Base-by-base conservation (phyloP, 2,888 invertebrate species). In the Dorcus hopei region DNA sequence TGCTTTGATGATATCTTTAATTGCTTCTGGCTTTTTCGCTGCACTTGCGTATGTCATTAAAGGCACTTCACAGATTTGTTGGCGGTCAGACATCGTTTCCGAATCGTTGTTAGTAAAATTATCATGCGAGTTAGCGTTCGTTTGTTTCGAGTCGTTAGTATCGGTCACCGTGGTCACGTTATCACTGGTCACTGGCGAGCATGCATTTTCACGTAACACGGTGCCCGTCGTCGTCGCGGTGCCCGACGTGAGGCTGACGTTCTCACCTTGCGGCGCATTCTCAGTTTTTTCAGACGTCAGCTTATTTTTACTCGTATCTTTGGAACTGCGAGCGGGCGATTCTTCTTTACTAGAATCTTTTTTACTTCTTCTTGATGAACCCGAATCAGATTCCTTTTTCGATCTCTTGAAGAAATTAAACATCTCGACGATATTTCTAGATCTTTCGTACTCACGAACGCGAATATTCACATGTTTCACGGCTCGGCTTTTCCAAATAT, bases 301-400 rank as follows among this genome's bases (percentile, higher is more conserved):
- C 68, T 68, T 75, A 75, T 76, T 75, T 75, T 75, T 75, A 74
- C 70, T 68, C 70, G 67, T 69, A 62, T 71, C 70, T 66, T 68
- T 67, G 50, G 51, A 54, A 65, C 64, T 66, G 61, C 57, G 51
- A 23, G 60, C 57, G 19, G 56, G 50, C 40, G 50, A 40, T 14
- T 40, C 49, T 19, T 57, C 57, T 33, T 33, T 33, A 33, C 26
- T 6, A 33, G 6, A 1, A 33, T 51, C 48, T 49, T 51, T 53
- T 59, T 56, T 58, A 23, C 26, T 51, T 9, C 51, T 57, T 49
- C 65, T 67, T 38, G 65, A 52, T 5, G 64, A 56, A 51, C 54
- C 57, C n/a, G 38, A 39, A 11, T 58, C 56, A n/a, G 33, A 49
- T 26, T 74, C 75, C 59, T 74, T 76, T 64, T 72, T 75, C 9